Evolutionary conservation across 2,888 invertebrate species (phyloP), one percentile per base, ranked within the genome.

Genomic region (Epirrita christyi): DNA sequence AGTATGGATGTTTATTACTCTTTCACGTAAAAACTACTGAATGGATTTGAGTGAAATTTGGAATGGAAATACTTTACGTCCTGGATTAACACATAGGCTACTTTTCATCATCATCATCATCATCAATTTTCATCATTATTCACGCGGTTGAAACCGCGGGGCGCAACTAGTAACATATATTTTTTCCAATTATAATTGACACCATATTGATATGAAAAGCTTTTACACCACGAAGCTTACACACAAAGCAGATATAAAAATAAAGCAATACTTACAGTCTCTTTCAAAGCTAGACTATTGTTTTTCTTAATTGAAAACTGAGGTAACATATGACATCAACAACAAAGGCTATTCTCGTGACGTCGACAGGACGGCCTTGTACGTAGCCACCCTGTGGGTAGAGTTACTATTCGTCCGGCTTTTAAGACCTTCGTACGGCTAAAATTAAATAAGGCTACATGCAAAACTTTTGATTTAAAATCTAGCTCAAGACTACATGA

Each of bases 231-330:
- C n/a, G n/a, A n/a, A n/a, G n/a, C n/a, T n/a, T n/a, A n/a, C 9
- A 8, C 41, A 42, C 48, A 48, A 59, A 62, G 43, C 42, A 28
- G 27, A 50, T 50, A 2, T 21, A 50, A 10, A 44, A 49, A 51
- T 36, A 51, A 47, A 57, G 37, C 8, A 40, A 52, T 62, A 34
- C 58, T 38, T 42, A 49, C 45, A 50, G 11, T 41, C 54, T 61
- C 43, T 54, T 32, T 54, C 40, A 44, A 50, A 48, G 21, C 34
- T 11, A 32, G n/a, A 34, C 50, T 55, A 55, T 59, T 59, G 59
- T 55, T 59, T 59, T 43, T 63, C 55, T 68, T 68, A 67, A 71
- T 69, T 69, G 61, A 68, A 67, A 68, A 55, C 58, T 47, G 55
- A 59, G 66, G 64, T 66, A 66, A 65, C 68, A 62, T 60, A 64